Base-by-base conservation (phyloP, 2,888 invertebrate genomes). In the Anthophora plumipes region DNA sequence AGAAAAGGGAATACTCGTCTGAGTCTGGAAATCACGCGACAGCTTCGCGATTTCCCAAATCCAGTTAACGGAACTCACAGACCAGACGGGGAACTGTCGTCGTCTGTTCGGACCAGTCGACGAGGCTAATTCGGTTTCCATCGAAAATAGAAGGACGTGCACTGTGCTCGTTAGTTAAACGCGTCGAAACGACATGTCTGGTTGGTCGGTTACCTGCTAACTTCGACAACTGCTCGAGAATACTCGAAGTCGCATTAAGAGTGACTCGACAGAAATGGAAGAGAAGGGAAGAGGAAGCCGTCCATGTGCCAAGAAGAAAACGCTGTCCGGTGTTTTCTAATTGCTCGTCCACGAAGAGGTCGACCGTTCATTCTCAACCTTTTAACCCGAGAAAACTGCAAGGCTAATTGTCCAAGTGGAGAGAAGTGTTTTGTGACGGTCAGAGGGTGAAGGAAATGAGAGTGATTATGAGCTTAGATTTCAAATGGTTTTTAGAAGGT, bases 161-260 rank as follows among this genome's bases (percentile, higher is more conserved):
- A 48, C 76, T 64, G 59, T 54, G 84, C 86, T 87, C 86, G 84
- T 88, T 87, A 88, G 75, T 80, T 78, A 82, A 79, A 68, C 82
- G 79, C 57, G 77, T 46, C 70, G 76, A 66, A 81, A 76, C 74
- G 82, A 73, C 80, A 66, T 48, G 39, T 37, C 61, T 61, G 59
- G 57, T 17, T 1, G 68, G 50, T 41, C 63, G 76, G 71, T 74
- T 83, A 66, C 54, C 41, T 61, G 67, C 75, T 73, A 87, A 87
- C 84, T 87, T 87, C 73, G 72, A 55, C 76, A 37, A 71, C 77
- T 37, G 50, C 73, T 73, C 57, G 70, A 69, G 84, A 83, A 82
- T 85, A 75, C 85, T 87, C 63, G 55, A 60, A 68, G 37, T 31
- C 50, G 72, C 60, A 72, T 77, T 86, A 83, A 87, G 71, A 71